phyloP scores from a whole-genome alignment of 2,113 vertebrate species.

The Bos indicus region DNA sequence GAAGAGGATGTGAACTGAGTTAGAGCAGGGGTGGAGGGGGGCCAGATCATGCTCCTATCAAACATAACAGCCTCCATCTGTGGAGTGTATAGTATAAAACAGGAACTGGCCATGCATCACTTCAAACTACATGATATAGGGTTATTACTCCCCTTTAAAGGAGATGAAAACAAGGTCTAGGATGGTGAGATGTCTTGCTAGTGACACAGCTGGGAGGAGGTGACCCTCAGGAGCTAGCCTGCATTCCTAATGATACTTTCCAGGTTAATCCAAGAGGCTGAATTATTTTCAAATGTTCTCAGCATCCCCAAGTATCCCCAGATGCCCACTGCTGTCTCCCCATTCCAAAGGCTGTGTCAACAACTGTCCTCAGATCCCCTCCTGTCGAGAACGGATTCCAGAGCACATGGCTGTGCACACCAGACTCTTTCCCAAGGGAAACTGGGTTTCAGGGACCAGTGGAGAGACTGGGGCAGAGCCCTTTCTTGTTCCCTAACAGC shows the following conservation, averaged over 20 bases:
- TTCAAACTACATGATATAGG: neutral
- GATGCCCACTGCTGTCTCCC: neutral
- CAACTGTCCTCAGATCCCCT: neutral
- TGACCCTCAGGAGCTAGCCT: neutral
- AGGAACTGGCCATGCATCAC: neutral
- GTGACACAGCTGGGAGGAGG: neutral
- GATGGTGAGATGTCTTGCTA: neutral
- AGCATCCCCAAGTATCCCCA: neutral
- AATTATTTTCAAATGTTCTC: neutral
- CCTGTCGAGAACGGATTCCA: neutral
- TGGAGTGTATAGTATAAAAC: neutral
- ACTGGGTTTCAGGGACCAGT: neutral
- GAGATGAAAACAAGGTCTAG: neutral
- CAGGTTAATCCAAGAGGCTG: neutral
- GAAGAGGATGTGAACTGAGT: neutral
- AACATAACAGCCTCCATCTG: neutral
- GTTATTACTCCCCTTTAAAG: neutral
- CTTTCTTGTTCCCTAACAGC: neutral
- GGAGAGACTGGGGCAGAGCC: neutral
- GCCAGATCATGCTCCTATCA: neutral
- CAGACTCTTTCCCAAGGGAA: neutral
- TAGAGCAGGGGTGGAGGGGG: too few relatives aligned
- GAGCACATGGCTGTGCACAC: neutral
- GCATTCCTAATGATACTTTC: neutral
- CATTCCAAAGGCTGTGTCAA: neutral